Evolutionary conservation across 2,888 invertebrate genomes (phyloP), one percentile per base, ranked within the genome.

Genomic region (Napeogenes inachia): DNA sequence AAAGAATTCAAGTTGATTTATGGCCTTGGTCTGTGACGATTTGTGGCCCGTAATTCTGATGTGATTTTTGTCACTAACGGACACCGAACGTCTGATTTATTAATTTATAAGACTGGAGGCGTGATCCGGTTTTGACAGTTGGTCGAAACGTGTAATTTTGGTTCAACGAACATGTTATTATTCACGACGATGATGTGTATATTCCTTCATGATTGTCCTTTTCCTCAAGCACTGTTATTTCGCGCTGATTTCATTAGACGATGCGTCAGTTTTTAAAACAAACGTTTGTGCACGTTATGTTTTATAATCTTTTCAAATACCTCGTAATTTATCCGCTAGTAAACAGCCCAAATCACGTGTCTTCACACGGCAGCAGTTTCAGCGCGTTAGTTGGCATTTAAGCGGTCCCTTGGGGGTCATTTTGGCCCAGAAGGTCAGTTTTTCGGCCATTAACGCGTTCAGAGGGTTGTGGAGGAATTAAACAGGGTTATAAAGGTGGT

Each of bases 31-130:
- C 81, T 85, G 86, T 85, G 90, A 89, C 89, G 90, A 90, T 87
- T 89, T 89, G 89, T 89, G 90, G 87, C 81, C 87, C 79, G 87
- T 88, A 87, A 88, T 87, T 85, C 73, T 83, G 86, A 87, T 87
- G 87, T 78, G 82, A 88, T 77, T 83, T 88, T 88, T 89, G 89
- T 89, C 90, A 88, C 89, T 87, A 81, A 78, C 77, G 75, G 77
- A 75, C 66, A 72, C 73, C 75, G 65, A 73, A 73, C 74, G 68
- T 68, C 81, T 89, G 90, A 90, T 89, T 90, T 89, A 89, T 89
- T 89, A 84, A 88, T 87, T 83, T 78, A 77, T 75, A 72, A 74
- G 65, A 63, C 73, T 74, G 75, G 77, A 78, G 84, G 82, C 83
- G 87, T 82, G 79, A 79, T 76, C 72, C 75, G 69, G 77, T 81